Conservation (phyloP, 2,888 invertebrate species). For the Sepiola atlantica region DNA sequence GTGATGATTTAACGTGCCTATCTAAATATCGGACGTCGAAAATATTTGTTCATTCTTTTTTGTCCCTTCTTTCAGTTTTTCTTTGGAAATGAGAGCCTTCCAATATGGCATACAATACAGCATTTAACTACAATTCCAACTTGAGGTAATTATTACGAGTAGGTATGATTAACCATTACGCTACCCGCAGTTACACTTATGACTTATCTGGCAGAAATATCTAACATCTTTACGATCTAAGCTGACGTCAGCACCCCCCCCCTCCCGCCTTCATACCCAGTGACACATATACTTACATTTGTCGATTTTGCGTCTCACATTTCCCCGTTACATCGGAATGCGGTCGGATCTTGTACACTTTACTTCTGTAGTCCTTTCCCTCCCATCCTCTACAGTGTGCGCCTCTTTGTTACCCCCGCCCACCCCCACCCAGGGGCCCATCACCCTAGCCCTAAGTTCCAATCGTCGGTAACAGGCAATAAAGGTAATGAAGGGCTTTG, state of each 20-base stretch:
- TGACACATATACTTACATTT: neutral
- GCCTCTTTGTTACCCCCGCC: neutral
- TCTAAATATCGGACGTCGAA: too few species aligned
- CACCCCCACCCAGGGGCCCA: neutral
- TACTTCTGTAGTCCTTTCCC: neutral
- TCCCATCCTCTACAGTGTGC: neutral
- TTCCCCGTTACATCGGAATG: conserved; percentile 11
- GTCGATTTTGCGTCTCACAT: neutral
- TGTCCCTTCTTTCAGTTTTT: too few species aligned
- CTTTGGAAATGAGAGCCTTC: too few species aligned
- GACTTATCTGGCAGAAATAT: neutral
- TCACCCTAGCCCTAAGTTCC: neutral
- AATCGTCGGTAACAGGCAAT: conserved; percentile 18
- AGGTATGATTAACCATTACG: neutral
- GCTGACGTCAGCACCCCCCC: neutral
- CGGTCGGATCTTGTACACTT: neutral
- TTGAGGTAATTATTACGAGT: too few species aligned
- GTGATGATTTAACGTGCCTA: too few species aligned
- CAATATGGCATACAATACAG: too few species aligned
- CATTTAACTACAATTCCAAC: too few species aligned
- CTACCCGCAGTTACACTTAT: neutral
- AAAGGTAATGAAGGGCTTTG: neutral
- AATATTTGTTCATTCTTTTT: too few species aligned
- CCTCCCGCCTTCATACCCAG: neutral
- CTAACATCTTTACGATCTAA: neutral